Conservation (phyloP, 2,888 invertebrate genomes). For the Drosophila fulvimacula region DNA sequence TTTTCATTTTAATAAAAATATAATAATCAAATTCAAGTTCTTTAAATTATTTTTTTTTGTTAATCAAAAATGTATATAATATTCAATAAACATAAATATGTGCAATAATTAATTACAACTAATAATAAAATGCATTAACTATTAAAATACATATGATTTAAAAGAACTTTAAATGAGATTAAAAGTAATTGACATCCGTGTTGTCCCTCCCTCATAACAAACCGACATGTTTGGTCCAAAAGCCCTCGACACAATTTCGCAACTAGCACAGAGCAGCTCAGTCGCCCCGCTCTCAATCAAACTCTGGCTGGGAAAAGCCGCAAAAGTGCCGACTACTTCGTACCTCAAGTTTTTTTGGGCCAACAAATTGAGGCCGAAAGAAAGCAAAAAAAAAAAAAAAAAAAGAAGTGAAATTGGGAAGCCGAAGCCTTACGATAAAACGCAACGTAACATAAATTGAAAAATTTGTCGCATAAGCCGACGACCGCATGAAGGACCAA, state of each 20-base stretch:
- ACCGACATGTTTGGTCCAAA: conserved; percentile 18
- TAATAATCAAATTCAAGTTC: too few species aligned
- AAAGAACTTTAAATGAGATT: not conserved
- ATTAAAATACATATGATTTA: not conserved
- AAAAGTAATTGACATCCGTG: conserved; percentile 1
- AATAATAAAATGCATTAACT: not conserved
- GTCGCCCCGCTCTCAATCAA: conserved; percentile 12
- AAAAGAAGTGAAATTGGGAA: conserved; percentile 34
- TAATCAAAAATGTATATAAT: too few species aligned
- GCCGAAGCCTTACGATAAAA: conserved; percentile 54
- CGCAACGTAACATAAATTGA: conserved; percentile 68
- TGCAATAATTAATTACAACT: not conserved
- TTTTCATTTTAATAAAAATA: too few species aligned
- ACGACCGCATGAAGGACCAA: conserved; percentile 54
- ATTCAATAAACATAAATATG: not conserved
- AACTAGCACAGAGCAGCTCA: conserved; percentile 20
- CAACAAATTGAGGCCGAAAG: conserved; percentile 57
- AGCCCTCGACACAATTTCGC: conserved; percentile 49
- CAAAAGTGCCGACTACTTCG: conserved; percentile 64
- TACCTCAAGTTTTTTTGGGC: conserved; percentile 48
- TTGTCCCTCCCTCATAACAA: not conserved
- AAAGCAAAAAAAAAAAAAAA: conserved; percentile 3
- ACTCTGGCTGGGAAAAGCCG: conserved; percentile 50
- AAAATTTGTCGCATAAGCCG: conserved; percentile 72
- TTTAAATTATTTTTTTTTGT: too few species aligned